Conservation (phyloP, 2,113 vertebrate species). For the Podarcis raffonei region DNA sequence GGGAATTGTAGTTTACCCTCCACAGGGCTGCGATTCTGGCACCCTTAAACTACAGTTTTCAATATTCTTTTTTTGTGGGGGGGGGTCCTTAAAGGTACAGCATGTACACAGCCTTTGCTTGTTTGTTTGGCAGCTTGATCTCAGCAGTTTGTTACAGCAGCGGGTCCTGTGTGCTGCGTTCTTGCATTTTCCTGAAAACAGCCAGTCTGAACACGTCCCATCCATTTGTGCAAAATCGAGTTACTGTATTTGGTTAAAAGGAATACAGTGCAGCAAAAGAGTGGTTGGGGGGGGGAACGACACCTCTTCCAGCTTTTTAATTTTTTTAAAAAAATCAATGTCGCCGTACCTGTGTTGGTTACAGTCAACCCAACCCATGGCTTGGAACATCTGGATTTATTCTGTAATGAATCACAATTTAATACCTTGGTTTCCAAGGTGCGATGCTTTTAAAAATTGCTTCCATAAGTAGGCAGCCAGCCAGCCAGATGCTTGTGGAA, state of each 20-base stretch:
- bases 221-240: background rate
- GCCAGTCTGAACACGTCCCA: background rate
- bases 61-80: too few species aligned
- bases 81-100: too few species aligned
- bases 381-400: background rate
- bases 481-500: background rate
- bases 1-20: too few species aligned
- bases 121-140: slow-evolving; percentile 15
- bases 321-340: background rate
- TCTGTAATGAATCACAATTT: background rate
- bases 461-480: background rate
- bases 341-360: background rate
- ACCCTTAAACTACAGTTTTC: too few species aligned
- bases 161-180: slow-evolving; percentile 11
- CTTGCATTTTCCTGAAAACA: background rate
- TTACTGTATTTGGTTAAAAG: too few species aligned
- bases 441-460: too few species aligned
- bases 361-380: background rate
- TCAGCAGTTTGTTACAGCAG: slow-evolving; percentile 31
- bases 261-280: background rate
- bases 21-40: too few species aligned
- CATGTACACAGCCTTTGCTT: too few species aligned
- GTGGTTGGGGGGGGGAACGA: background rate
- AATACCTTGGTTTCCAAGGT: background rate
- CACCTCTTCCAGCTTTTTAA: background rate